phyloP scores from a whole-genome alignment of 1,140 invertebrate species.

The Bombus picipes region DNA sequence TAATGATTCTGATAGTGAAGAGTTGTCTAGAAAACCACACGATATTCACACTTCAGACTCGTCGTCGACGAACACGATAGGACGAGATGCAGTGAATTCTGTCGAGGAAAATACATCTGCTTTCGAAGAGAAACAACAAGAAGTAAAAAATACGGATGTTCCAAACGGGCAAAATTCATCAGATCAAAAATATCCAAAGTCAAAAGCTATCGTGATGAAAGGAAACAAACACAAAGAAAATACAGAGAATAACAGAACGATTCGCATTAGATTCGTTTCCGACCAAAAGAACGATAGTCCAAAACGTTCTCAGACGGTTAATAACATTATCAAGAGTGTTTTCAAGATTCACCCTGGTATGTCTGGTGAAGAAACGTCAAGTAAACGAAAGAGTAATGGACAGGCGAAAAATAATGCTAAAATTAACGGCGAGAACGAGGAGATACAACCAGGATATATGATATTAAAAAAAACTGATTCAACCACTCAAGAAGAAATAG shows the following conservation, averaged over 20 bases:
- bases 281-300: conserved; percentile 65
- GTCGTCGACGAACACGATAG: background rate
- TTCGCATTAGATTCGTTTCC: conserved; percentile 30
- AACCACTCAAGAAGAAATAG: conserved; percentile 66
- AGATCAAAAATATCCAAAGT: conserved; percentile 39
- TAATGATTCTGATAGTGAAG: conserved; percentile 21
- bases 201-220: conserved; percentile 21
- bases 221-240: conserved; percentile 53
- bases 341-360: conserved; percentile 71
- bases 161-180: conserved; percentile 23
- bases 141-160: conserved; percentile 40
- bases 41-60: conserved; percentile 5
- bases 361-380: conserved; percentile 54
- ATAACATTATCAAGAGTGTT: conserved; percentile 74
- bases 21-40: conserved; percentile 14
- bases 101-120: background rate
- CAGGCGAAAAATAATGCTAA: conserved; percentile 62
- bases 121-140: conserved; percentile 38
- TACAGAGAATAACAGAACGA: conserved; percentile 43
- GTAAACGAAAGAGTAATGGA: conserved; percentile 68
- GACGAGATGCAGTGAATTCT: background rate
- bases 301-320: conserved; percentile 72
- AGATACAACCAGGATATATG: conserved; percentile 68
- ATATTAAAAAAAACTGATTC: conserved; percentile 73
- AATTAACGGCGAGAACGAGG: conserved; percentile 57